Percentiles rank a stretch among this genome's conserved stretches.
Evolutionary conservation across 2,888 invertebrate species (phyloP).

Genomic region (Orthosia gracilis): DNA sequence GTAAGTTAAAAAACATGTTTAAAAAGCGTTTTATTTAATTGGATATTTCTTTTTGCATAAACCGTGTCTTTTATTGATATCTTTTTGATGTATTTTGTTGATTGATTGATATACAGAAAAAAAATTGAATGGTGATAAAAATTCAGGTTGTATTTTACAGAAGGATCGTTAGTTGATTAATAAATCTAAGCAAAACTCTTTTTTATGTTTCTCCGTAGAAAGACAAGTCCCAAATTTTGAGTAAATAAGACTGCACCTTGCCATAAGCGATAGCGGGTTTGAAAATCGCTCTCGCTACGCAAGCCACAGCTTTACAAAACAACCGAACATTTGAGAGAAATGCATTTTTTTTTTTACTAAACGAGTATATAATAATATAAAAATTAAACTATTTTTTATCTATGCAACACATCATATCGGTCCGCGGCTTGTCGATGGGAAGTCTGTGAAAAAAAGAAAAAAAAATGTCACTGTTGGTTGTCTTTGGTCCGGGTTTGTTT

Average conservation of each 20-base stretch:
- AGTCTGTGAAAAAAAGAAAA: constrained; percentile 71
- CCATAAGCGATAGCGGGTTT: constrained; percentile 33
- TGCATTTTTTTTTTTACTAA: constrained; percentile 53
- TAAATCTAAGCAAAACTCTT: neutral
- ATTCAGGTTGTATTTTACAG: too few relatives aligned
- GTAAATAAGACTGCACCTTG: constrained; percentile 15
- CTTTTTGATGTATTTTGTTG: too few relatives aligned
- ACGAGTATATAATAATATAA: constrained; percentile 44
- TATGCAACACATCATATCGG: constrained; percentile 62
- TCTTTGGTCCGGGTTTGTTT: constrained; percentile 4
- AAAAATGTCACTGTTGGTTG: neutral
- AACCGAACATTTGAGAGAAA: constrained; percentile 42
- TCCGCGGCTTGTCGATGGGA: constrained; percentile 80
- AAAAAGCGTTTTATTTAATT: too few relatives aligned
- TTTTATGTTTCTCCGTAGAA: constrained; percentile 38
- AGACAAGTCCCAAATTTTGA: constrained; percentile 46
- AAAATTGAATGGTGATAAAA: too few relatives aligned
- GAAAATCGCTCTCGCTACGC: constrained; percentile 15
- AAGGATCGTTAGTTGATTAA: too few relatives aligned
- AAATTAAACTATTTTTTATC: constrained; percentile 56
- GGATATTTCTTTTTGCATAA: too few relatives aligned
- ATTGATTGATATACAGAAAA: too few relatives aligned
- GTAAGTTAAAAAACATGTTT: too few relatives aligned
- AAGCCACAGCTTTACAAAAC: constrained; percentile 34
- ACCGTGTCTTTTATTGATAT: too few relatives aligned